Conservation (phyloP, 2,797 vertebrate species). For the Ammospiza maritima region DNA sequence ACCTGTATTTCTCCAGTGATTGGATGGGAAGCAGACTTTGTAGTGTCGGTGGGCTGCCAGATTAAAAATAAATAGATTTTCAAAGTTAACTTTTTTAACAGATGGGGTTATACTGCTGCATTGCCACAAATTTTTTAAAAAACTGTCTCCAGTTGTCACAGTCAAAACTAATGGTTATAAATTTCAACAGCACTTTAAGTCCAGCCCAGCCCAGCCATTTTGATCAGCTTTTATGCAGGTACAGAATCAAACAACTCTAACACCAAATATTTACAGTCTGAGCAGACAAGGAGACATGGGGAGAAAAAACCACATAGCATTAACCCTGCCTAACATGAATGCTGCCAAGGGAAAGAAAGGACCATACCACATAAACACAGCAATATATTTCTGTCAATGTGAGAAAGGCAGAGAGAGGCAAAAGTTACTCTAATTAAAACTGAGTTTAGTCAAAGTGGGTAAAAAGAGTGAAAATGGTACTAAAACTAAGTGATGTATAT, state of each 20-base stretch:
- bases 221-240: not conserved
- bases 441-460: not conserved
- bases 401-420: not conserved
- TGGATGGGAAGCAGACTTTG: constrained; percentile 85
- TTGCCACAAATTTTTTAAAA: not conserved
- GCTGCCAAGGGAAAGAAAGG: not conserved
- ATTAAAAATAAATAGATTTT: constrained; percentile 32
- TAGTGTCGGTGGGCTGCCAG: constrained; percentile 83
- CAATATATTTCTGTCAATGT: not conserved
- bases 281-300: not conserved
- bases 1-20: constrained; percentile 99
- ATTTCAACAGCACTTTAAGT: not conserved
- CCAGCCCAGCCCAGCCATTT: not conserved
- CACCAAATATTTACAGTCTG: not conserved
- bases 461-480: not conserved
- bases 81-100: not conserved
- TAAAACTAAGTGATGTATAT: not conserved
- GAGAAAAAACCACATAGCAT: not conserved
- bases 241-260: not conserved
- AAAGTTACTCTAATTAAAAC: not conserved
- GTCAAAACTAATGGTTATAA: not conserved
- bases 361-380: not conserved
- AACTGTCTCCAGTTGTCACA: not conserved
- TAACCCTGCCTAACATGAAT: not conserved
- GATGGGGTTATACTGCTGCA: not conserved